Percentiles rank a stretch among this genome's conserved stretches.
These are phyloP conservation scores for Alitta virens DNA, from an alignment of 2,888 invertebrate species.

Conservation along the genomic window DNA sequence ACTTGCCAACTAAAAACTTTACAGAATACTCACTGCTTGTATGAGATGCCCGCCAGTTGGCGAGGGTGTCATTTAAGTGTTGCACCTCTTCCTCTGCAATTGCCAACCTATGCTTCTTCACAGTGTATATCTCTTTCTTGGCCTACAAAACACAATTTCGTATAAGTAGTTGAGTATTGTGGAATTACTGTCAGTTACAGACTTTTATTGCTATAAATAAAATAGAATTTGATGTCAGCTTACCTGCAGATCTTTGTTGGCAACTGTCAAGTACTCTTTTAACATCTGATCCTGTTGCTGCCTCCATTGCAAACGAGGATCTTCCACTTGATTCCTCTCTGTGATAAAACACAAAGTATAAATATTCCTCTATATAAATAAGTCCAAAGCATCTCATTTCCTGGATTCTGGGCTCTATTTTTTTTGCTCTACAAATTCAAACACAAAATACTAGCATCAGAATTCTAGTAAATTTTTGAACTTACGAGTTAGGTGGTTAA, in stretches of 20 bases:
- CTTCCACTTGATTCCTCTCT: slow-evolving; percentile 95
- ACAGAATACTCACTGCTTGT: slow-evolving; percentile 75
- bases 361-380: too few relatives aligned
- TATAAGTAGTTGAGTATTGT: neutral
- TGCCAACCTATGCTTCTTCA: slow-evolving; percentile 89
- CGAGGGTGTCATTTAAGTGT: slow-evolving; percentile 73
- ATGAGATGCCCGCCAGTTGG: slow-evolving; percentile 77
- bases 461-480: slow-evolving; percentile 43
- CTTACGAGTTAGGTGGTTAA: slow-evolving; percentile 95
- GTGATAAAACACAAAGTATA: slow-evolving; percentile 51
- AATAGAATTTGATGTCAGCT: too few relatives aligned
- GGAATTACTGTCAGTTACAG: neutral
- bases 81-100: slow-evolving; percentile 95
- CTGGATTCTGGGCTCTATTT: too few relatives aligned
- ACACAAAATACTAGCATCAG: too few relatives aligned
- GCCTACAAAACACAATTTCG: slow-evolving; percentile 71
- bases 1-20: too few relatives aligned
- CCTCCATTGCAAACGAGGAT: slow-evolving; percentile 95
- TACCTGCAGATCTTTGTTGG: slow-evolving; percentile 92
- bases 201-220: neutral
- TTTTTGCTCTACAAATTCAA: too few relatives aligned
- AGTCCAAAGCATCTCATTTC: too few relatives aligned
- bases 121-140: slow-evolving; percentile 93
- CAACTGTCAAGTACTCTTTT: slow-evolving; percentile 91
- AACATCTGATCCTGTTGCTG: slow-evolving; percentile 95